Base-by-base conservation (phyloP, 2,113 vertebrate genomes). In the Camelus bactrianus region DNA sequence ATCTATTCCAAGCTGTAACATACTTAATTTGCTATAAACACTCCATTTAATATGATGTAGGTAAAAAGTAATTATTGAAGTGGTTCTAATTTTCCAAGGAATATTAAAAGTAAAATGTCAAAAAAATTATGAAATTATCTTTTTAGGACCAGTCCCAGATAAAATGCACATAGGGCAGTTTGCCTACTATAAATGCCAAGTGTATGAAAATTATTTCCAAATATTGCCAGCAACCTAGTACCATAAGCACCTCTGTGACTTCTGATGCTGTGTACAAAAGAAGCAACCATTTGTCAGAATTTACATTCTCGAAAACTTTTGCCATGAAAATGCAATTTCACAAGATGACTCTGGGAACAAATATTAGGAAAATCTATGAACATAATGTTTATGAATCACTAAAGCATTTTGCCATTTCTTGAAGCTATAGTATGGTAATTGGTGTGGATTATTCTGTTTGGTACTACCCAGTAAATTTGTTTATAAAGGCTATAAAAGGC, bases 251-350 rank as follows among this genome's bases (percentile, higher is more conserved):
- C 32, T 72, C 38, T 85, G 13, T 77, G 46, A 72, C 16, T 83
- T 62, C 54, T 15, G 28, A n/a, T 60, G 26, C 16, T 48, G 10
- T 19, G 6, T 56, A 52, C 11, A 85, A 32, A 32, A 82, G 42
- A 52, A 88, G 24, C 28, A 81, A 72, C 56, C 35, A 20, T n/a
- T 62, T 62, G 15, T 60, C 24, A 79, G 17, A 92, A 8, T 10
- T 35, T 65, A 56, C 70, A 35, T 32, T n/a, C 17, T 48, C n/a
- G 19, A 72, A 54, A 94, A 58, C 5, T 2, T 94, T 72, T 85
- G 80, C 56, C 64, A 38, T 89, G 84, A 79, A 92, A 56, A 92
- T 65, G 79, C 3, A 77, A n/a, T 48, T 92, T 89, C 89, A 35
- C 24, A 77, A 82, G 22, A 70, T 65, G 24, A 89, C 35, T 62